A percentile compares a stretch with the other conserved stretches of the same genome.
These are phyloP conservation scores for Eristalis pertinax DNA, from an alignment of 2,888 invertebrate genomes.

Conservation along the genomic window DNA sequence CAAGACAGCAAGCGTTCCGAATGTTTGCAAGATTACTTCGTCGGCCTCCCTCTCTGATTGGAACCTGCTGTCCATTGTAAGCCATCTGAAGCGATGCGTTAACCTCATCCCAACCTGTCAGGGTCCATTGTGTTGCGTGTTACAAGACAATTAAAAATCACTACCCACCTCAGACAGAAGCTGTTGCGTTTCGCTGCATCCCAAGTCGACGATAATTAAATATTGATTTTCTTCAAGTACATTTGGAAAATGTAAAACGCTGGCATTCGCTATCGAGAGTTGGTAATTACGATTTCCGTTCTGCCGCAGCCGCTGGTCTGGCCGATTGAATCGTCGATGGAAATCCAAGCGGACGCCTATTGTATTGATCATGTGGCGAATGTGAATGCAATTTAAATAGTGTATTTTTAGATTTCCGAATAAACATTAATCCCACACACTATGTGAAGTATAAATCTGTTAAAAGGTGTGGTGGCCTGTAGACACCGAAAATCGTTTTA, in stretches of 20 bases:
- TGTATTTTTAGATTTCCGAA: conserved; percentile 32
- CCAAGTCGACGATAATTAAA: conserved; percentile 74
- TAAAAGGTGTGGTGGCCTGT: not conserved
- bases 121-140: conserved; percentile 36
- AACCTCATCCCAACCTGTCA: conserved; percentile 52
- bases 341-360: conserved; percentile 59
- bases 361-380: conserved; percentile 6
- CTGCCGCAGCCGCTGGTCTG: conserved; percentile 4
- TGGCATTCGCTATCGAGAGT: conserved; percentile 58
- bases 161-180: conserved; percentile 49
- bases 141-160: conserved; percentile 26
- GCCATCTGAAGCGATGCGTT: conserved; percentile 69
- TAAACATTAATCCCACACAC: conserved; percentile 18
- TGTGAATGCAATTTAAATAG: conserved; percentile 13
- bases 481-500: not conserved
- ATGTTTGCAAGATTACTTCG: conserved; percentile 42
- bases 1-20: conserved; percentile 62
- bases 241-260: conserved; percentile 64
- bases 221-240: conserved; percentile 73
- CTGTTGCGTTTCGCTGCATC: conserved; percentile 54
- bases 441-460: not conserved
- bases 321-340: conserved; percentile 46
- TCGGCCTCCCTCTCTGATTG: conserved; percentile 32
- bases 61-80: conserved; percentile 38
- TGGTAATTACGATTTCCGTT: conserved; percentile 65